A percentile compares a stretch with the other conserved stretches of the same genome.
Conservation (phyloP, 2,113 vertebrate species). For the Silurus meridionalis region DNA sequence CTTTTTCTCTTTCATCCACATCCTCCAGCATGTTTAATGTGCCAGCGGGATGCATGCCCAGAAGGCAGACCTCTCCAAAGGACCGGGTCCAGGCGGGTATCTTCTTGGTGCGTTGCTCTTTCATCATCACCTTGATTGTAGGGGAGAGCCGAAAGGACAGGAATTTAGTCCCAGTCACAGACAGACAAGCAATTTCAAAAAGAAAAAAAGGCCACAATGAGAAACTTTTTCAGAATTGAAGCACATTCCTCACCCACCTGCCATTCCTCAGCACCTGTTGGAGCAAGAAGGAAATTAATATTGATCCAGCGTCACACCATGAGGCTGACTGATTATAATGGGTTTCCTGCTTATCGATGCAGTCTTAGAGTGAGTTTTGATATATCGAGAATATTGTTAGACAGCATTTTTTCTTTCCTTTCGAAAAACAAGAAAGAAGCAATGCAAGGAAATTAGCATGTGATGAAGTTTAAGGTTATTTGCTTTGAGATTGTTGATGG, state of each 20-base stretch:
- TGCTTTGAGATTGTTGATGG: too few relatives aligned
- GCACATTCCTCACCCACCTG: neutral
- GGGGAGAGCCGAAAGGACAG: neutral
- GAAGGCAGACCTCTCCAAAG: slow-evolving; percentile 43
- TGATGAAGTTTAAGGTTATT: slow-evolving; percentile 41
- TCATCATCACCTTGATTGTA: slow-evolving; percentile 55
- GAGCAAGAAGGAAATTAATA: slow-evolving; percentile 31
- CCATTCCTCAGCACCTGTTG: slow-evolving; percentile 27
- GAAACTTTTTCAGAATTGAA: neutral
- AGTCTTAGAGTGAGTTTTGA: slow-evolving; percentile 8
- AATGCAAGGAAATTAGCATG: slow-evolving; percentile 56
- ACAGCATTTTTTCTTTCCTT: slow-evolving; percentile 41
- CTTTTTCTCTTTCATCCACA: slow-evolving; percentile 41
- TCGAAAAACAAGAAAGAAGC: slow-evolving; percentile 15
- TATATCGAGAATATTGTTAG: slow-evolving; percentile 17
- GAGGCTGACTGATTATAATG: slow-evolving; percentile 23
- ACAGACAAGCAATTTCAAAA: slow-evolving; percentile 15
- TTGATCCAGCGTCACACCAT: slow-evolving; percentile 21
- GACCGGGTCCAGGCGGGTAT: slow-evolving; percentile 27
- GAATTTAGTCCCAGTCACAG: neutral
- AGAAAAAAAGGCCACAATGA: neutral
- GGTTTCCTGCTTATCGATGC: slow-evolving; percentile 1
- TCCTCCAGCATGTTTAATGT: slow-evolving; percentile 47
- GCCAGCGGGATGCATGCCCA: slow-evolving; percentile 41
- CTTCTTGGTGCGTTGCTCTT: slow-evolving; percentile 57